Base-by-base conservation (phyloP, 2,797 vertebrate genomes). In the Sparus aurata region DNA sequence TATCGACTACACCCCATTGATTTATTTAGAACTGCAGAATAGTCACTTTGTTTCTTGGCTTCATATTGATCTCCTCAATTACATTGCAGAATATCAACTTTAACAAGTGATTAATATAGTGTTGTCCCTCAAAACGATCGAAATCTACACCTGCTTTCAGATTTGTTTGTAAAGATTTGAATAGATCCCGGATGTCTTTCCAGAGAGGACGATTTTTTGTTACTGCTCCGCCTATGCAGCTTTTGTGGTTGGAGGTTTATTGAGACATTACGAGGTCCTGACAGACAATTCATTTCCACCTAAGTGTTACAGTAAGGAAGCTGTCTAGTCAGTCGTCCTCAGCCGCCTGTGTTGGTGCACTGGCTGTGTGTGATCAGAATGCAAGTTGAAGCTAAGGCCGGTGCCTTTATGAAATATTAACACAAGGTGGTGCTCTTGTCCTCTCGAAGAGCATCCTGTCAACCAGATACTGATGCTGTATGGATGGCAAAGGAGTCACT, bases 381-480 rank as follows among this genome's bases (percentile, higher is more conserved):
- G 22, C 27, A 52, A 70, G 77, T 30, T 4, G 0, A 62, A 18
- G 20, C 55, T 17, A 34, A 65, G 22, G 13, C 7, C 12, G 22
- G 12, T 82, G 84, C 50, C 68, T 71, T 64, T 82, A 75, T 90
- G 27, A 82, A 77, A 80, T 81, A 80, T 72, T 45, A 90, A 89
- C 94, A 94, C 91, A 84, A 87, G 93, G 93, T 94, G 93, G 93
- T 85, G 91, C 90, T 92, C 79, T 92, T 89, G 88, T 82, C 84
- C 82, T 89, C 89, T 85, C 78, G n/a, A 88, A 90, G 22, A 85
- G 77, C 22, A n/a, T 41, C 7, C 5, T 3, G 3, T 23, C 73
- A 64, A 30, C 73, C 58, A 66, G 60, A 55, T 49, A 54, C 63
- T 72, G 23, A 4, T 1, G 9, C 30, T 69, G 52, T 1, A 8